Percentiles rank a stretch among this genome's conserved stretches.
These are phyloP conservation scores for Mesorhabditis belari DNA, from an alignment of 2,888 invertebrate species.

Conservation along the genomic window DNA sequence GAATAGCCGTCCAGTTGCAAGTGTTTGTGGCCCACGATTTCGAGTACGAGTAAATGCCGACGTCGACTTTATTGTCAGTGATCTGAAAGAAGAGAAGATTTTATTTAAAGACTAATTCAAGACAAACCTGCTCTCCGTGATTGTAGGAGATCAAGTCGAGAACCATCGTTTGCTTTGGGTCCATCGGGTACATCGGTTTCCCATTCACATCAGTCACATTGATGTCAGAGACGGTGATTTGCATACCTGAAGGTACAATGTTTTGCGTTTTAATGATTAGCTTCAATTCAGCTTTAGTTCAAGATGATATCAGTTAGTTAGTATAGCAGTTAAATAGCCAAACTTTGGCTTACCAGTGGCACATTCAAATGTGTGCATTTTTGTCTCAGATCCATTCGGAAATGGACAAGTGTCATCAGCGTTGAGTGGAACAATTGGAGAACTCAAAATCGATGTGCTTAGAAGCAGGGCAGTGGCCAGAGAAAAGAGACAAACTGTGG, in stretches of 20 bases:
- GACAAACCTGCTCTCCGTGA: constrained; percentile 28
- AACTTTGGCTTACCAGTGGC: constrained; percentile 14
- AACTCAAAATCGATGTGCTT: not conserved
- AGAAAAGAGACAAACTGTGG: too few species aligned
- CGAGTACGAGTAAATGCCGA: constrained; percentile 36
- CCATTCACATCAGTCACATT: constrained; percentile 23
- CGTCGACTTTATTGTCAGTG: constrained; percentile 39
- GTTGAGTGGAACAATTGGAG: not conserved
- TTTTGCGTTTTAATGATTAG: not conserved
- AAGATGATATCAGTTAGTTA: too few species aligned
- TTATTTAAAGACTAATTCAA: not conserved
- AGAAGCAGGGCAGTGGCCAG: too few species aligned
- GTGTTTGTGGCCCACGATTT: constrained; percentile 18
- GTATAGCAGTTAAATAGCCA: too few species aligned
- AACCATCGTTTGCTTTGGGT: constrained; percentile 34
- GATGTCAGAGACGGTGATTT: constrained; percentile 32
- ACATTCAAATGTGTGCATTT: constrained; percentile 40
- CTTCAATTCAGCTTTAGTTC: too few species aligned
- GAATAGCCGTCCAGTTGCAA: constrained; percentile 37
- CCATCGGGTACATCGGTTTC: constrained; percentile 38
- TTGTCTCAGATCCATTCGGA: constrained; percentile 41
- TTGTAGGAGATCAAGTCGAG: constrained; percentile 40
- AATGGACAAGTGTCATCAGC: constrained; percentile 22
- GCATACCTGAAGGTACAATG: constrained; percentile 9
- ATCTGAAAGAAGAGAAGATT: constrained; percentile 10